These are phyloP conservation scores for Tyto alba DNA, from an alignment of 2,113 vertebrate genomes.

Conservation along the genomic window DNA sequence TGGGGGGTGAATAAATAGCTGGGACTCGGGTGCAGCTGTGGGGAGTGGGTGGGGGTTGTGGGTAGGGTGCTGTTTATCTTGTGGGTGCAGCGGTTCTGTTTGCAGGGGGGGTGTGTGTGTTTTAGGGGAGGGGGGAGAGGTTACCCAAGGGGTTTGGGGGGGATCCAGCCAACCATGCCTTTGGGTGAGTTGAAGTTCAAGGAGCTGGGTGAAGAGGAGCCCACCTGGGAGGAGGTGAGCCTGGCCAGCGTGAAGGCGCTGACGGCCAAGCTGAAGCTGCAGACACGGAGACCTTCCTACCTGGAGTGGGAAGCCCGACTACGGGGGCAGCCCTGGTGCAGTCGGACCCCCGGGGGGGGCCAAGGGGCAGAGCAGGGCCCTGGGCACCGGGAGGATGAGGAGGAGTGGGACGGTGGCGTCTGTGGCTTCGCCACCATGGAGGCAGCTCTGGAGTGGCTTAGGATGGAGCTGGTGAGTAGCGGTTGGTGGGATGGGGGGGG, in stretches of 20 bases:
- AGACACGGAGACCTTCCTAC: slow-evolving; percentile 90
- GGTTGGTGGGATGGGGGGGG: background rate
- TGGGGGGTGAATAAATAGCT: slow-evolving; percentile 39
- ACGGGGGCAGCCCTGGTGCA: slow-evolving; percentile 76
- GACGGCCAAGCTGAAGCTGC: slow-evolving; percentile 85
- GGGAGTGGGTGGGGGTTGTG: background rate
- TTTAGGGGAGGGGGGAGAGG: accelerated
- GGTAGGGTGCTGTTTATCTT: accelerated
- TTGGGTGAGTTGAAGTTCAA: slow-evolving; percentile 73
- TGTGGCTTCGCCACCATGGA: slow-evolving; percentile 86
- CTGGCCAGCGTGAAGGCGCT: slow-evolving; percentile 88
- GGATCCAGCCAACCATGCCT: background rate
- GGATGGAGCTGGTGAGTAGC: slow-evolving; percentile 86
- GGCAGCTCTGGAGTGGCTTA: slow-evolving; percentile 85
- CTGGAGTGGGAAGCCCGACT: slow-evolving; percentile 88
- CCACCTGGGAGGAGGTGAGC: slow-evolving; percentile 71
- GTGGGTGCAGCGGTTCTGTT: no score
- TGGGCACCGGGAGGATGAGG: background rate
- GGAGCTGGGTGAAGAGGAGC: slow-evolving; percentile 76
- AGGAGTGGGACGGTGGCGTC: background rate
- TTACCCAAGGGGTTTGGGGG: accelerated
- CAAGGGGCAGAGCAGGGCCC: slow-evolving; percentile 30
- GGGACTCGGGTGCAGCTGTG: background rate
- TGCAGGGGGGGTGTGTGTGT: accelerated
- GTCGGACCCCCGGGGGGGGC: background rate